phyloP scores from a whole-genome alignment of 1,140 invertebrate species.

The Conus betulinus region DNA sequence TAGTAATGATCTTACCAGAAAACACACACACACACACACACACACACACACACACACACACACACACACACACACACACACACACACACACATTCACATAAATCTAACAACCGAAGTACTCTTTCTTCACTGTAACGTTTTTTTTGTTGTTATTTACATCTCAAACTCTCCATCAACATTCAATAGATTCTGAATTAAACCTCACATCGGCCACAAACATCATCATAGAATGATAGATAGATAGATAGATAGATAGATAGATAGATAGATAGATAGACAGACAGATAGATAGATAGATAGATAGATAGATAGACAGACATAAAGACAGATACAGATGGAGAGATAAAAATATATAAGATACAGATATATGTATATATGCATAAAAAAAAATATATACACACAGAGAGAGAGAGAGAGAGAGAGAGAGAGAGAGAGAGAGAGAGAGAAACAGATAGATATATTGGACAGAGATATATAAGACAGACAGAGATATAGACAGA shows the following conservation, averaged over 20 bases:
- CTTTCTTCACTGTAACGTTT: too few species aligned
- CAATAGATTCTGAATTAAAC: too few species aligned
- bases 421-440: neutral
- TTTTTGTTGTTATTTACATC: too few species aligned
- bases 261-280: neutral
- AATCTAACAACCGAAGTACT: too few species aligned
- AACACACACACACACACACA: slow-evolving; percentile 4
- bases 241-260: neutral
- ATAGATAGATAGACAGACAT: neutral
- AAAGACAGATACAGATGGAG: neutral
- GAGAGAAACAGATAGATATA: neutral
- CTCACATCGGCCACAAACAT: too few species aligned
- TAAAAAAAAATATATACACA: neutral
- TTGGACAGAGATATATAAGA: neutral
- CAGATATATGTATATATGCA: neutral
- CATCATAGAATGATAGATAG: too few species aligned
- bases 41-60: slow-evolving; percentile 10
- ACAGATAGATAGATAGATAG: neutral
- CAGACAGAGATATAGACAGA: neutral
- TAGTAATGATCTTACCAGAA: neutral
- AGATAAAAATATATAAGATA: neutral
- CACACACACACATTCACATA: neutral
- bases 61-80: slow-evolving; percentile 6
- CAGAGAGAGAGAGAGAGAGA: neutral
- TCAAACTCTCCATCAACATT: too few species aligned